Conservation (phyloP, 2,888 invertebrate species). For the Girardia tigrina region DNA sequence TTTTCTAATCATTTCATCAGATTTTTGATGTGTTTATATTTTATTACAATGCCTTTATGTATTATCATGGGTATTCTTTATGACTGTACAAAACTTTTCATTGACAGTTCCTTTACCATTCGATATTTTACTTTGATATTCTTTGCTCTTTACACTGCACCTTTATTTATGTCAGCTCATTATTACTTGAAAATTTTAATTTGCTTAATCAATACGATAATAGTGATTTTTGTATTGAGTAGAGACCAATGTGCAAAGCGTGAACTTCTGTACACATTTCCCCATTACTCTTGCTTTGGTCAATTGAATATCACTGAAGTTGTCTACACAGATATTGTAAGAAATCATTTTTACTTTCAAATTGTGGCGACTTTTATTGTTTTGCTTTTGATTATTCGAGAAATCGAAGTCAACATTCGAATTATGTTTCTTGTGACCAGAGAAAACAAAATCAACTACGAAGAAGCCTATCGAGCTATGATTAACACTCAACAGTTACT, state of each 20-base stretch:
- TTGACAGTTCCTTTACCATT: not conserved
- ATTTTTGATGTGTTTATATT: not conserved
- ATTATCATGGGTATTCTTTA: not conserved
- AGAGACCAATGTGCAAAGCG: not conserved
- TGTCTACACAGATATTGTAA: not conserved
- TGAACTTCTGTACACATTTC: not conserved
- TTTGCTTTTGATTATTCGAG: not conserved
- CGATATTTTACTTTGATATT: slow-evolving; percentile 13
- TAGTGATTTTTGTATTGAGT: not conserved
- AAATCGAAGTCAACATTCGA: not conserved
- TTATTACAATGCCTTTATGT: not conserved
- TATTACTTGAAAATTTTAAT: not conserved
- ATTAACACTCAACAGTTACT: slow-evolving; percentile 16
- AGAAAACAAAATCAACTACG: not conserved
- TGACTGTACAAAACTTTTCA: not conserved
- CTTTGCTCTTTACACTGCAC: not conserved
- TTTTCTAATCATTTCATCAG: not conserved
- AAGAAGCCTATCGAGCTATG: slow-evolving; percentile 21
- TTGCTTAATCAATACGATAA: not conserved
- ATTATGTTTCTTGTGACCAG: not conserved
- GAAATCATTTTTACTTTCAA: not conserved
- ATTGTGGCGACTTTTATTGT: not conserved
- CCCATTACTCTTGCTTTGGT: not conserved
- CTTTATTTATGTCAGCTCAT: not conserved
- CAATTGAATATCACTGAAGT: not conserved